A percentile compares a stretch with the other conserved stretches of the same genome.
Evolutionary conservation across 2,113 vertebrate species (phyloP).

Genomic region (Astur gentilis): DNA sequence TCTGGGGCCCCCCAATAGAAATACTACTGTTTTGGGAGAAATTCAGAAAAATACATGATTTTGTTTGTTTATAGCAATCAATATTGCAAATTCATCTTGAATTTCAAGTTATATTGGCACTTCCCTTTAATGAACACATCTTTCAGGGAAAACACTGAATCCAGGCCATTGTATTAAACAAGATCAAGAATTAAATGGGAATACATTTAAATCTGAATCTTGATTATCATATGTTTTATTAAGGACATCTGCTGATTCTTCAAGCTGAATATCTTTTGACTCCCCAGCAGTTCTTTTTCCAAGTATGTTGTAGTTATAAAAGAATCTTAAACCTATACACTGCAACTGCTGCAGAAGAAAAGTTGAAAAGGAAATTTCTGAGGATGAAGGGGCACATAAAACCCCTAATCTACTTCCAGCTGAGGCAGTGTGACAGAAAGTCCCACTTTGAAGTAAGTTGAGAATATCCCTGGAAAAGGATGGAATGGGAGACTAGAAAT

Average conservation of each 20-base stretch:
- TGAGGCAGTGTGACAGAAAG: neutral
- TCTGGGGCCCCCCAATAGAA: neutral
- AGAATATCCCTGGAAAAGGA: neutral
- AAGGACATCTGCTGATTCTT: neutral
- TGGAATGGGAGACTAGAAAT: neutral
- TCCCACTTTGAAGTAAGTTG: neutral
- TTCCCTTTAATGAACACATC: neutral
- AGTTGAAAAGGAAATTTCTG: constrained; percentile 17
- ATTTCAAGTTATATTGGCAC: neutral
- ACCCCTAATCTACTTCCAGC: neutral
- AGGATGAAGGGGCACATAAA: neutral
- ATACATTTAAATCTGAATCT: neutral
- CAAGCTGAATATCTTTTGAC: neutral
- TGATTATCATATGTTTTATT: neutral
- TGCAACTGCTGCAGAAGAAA: neutral
- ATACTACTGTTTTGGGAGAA: neutral
- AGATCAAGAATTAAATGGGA: neutral
- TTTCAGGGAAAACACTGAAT: neutral
- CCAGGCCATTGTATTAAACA: neutral
- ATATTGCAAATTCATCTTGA: neutral
- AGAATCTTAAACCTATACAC: neutral
- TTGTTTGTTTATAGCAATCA: neutral
- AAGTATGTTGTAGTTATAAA: neutral
- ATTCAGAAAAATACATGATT: neutral
- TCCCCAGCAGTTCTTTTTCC: neutral